phyloP scores from a whole-genome alignment of 2,113 vertebrate genomes.

The Eira barbara region DNA sequence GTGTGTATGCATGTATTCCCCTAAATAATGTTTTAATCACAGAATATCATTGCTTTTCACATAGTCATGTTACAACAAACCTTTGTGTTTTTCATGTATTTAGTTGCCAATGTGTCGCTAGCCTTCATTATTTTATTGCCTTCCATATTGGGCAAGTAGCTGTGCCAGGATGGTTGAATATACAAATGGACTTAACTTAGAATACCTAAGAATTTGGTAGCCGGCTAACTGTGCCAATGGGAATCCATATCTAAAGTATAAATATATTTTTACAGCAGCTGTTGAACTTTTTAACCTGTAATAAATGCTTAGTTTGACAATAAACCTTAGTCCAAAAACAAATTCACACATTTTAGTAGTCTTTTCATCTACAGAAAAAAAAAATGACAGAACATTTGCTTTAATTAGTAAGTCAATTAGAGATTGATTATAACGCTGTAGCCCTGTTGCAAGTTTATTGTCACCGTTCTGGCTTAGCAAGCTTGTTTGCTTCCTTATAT shows the following conservation, averaged over 20 bases:
- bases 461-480: slow-evolving; percentile 64
- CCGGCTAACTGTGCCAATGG: neutral
- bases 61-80: neutral
- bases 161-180: neutral
- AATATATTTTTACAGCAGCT: slow-evolving; percentile 57
- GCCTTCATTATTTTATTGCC: neutral
- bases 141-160: neutral
- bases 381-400: slow-evolving; percentile 70
- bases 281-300: slow-evolving; percentile 71
- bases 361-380: slow-evolving; percentile 69
- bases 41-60: neutral
- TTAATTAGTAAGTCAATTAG: slow-evolving; percentile 81
- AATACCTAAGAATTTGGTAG: neutral
- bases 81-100: neutral
- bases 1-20: neutral
- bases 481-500: neutral
- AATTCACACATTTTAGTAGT: slow-evolving; percentile 54
- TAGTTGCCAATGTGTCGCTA: neutral
- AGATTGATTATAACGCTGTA: slow-evolving; percentile 75
- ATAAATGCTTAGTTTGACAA: slow-evolving; percentile 69
- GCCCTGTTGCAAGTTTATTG: slow-evolving; percentile 65
- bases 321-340: slow-evolving; percentile 61
- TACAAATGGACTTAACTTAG: neutral
- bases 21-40: neutral
- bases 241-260: slow-evolving; percentile 63